phyloP scores from a whole-genome alignment of 2,113 vertebrate genomes.

The Macquaria ambigua region DNA sequence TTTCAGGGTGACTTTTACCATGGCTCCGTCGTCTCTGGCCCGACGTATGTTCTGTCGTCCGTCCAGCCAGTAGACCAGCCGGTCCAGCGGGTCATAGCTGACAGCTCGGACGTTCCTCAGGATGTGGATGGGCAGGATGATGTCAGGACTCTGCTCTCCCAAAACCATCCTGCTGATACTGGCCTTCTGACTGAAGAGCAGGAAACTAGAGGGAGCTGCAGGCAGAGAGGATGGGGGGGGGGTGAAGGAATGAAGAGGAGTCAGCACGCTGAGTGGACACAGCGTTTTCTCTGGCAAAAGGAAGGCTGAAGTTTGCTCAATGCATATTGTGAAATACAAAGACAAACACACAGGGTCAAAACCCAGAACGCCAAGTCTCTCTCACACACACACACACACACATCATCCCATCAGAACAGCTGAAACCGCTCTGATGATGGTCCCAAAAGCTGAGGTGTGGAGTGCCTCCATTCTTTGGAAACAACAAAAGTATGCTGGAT shows the following conservation, averaged over 20 bases:
- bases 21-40: slow-evolving; percentile 92
- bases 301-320: slow-evolving; percentile 4
- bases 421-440: slow-evolving; percentile 13
- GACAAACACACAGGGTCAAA: not conserved
- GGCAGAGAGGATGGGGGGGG: not conserved
- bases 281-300: not conserved
- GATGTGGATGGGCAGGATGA: slow-evolving; percentile 93
- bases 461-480: not conserved
- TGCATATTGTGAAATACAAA: slow-evolving; percentile 29
- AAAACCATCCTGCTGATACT: slow-evolving; percentile 95
- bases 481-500: slow-evolving; percentile 3
- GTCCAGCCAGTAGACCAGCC: slow-evolving; percentile 94
- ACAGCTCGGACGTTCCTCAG: slow-evolving; percentile 91
- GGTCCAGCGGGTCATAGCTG: slow-evolving; percentile 92
- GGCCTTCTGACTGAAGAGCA: slow-evolving; percentile 95
- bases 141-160: slow-evolving; percentile 94
- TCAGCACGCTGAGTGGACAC: not conserved
- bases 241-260: not conserved
- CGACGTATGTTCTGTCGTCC: slow-evolving; percentile 93
- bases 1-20: slow-evolving; percentile 80
- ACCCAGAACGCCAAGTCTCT: not conserved
- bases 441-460: not conserved
- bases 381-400: not conserved
- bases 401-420: slow-evolving; percentile 5
- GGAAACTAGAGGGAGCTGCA: slow-evolving; percentile 91